Conservation (phyloP, 2,888 invertebrate genomes). For the Clistopyga incitator region DNA sequence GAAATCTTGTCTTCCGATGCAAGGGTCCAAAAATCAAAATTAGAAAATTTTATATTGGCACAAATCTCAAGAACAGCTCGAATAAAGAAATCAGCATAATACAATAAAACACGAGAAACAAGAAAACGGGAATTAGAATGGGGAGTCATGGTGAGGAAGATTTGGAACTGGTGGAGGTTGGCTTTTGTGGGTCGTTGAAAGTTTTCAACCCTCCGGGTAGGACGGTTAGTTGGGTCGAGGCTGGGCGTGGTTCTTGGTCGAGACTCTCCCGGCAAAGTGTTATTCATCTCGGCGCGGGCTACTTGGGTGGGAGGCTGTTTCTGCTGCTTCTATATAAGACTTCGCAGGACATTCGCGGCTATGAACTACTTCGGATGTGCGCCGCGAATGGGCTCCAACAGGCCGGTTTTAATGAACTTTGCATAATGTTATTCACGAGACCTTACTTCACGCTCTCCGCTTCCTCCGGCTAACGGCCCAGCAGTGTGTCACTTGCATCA, state of each 20-base stretch:
- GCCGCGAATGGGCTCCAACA: slow-evolving; percentile 67
- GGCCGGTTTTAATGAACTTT: slow-evolving; percentile 81
- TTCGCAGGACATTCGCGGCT: slow-evolving; percentile 43
- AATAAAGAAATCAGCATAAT: not conserved
- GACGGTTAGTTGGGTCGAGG: slow-evolving; percentile 57
- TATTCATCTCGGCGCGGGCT: slow-evolving; percentile 62
- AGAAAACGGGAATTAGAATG: slow-evolving; percentile 34
- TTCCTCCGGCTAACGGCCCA: not conserved
- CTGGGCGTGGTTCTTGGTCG: slow-evolving; percentile 64
- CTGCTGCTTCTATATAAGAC: slow-evolving; percentile 31
- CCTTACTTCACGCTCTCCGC: slow-evolving; percentile 48
- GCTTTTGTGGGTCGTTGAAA: slow-evolving; percentile 54
- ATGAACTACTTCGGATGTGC: slow-evolving; percentile 43
- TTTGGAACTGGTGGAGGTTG: slow-evolving; percentile 36
- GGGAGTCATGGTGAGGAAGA: slow-evolving; percentile 44
- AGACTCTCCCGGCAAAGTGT: slow-evolving; percentile 56
- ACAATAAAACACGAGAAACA: slow-evolving; percentile 47
- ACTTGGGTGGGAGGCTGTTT: slow-evolving; percentile 38
- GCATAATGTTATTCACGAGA: slow-evolving; percentile 79
- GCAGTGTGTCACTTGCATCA: slow-evolving; percentile 7
- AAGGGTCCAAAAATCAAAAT: slow-evolving; percentile 59
- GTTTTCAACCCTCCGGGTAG: slow-evolving; percentile 63
- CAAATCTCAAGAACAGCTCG: slow-evolving; percentile 12
- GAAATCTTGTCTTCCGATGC: too few relatives aligned
- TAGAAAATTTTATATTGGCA: slow-evolving; percentile 42